Conservation (phyloP, 2,888 invertebrate genomes). For the Thereva unica region DNA sequence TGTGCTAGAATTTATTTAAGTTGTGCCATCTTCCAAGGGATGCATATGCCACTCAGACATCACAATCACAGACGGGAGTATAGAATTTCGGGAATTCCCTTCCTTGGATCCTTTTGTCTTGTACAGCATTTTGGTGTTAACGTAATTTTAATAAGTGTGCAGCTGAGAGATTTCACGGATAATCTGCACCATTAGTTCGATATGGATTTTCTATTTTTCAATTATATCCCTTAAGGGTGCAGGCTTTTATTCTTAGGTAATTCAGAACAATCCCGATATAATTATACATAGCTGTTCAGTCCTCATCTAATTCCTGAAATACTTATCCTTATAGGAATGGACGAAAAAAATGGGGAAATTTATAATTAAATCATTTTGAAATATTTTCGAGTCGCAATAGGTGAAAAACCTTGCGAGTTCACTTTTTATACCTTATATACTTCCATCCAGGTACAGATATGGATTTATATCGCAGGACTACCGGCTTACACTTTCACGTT, state of each 20-base stretch:
- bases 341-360: too few relatives aligned
- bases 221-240: background rate
- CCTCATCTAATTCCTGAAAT: too few relatives aligned
- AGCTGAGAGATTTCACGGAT: conserved; percentile 28
- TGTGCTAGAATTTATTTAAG: conserved; percentile 22
- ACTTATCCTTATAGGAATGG: too few relatives aligned
- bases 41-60: conserved; percentile 25
- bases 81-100: conserved; percentile 29
- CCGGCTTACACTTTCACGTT: too few relatives aligned
- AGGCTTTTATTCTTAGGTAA: background rate
- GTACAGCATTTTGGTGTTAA: conserved; percentile 19
- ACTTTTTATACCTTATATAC: too few relatives aligned
- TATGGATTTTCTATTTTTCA: conserved; percentile 2
- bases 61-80: background rate
- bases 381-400: too few relatives aligned
- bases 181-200: conserved; percentile 10
- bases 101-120: conserved; percentile 23
- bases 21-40: conserved; percentile 10
- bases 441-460: too few relatives aligned
- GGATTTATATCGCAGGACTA: too few relatives aligned
- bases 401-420: too few relatives aligned
- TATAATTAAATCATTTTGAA: too few relatives aligned
- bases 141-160: conserved; percentile 30
- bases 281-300: too few relatives aligned
- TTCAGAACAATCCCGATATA: background rate